Evolutionary conservation across 2,113 vertebrate genomes (phyloP).

Genomic region (Mesitornis unicolor): DNA sequence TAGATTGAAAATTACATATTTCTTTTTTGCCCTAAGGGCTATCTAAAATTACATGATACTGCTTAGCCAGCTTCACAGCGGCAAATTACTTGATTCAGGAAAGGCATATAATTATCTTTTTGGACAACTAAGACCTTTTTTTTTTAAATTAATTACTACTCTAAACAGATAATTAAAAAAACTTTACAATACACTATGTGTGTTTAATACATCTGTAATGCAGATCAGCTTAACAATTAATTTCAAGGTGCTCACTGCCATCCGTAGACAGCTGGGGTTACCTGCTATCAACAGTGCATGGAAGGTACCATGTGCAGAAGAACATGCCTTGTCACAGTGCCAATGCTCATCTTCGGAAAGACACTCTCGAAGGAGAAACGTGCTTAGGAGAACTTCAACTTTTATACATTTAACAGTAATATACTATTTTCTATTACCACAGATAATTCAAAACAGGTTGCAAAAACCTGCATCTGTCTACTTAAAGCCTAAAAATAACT

Average conservation of each 20-base stretch:
- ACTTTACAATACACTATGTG: background rate
- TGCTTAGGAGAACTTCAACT: background rate
- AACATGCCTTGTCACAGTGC: background rate
- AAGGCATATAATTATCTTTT: background rate
- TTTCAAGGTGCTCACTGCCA: background rate
- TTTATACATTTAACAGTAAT: background rate
- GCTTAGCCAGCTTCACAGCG: background rate
- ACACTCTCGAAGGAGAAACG: background rate
- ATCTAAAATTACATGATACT: background rate
- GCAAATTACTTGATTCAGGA: background rate
- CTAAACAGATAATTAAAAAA: background rate
- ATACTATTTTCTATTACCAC: background rate
- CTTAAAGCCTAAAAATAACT: background rate
- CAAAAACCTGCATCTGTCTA: background rate
- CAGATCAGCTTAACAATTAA: background rate
- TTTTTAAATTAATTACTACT: background rate
- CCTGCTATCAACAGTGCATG: background rate
- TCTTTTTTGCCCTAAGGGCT: background rate
- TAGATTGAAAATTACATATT: background rate
- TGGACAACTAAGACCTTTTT: background rate
- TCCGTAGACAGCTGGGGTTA: background rate
- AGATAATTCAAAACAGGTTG: constrained; percentile 6
- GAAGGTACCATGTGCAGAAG: background rate
- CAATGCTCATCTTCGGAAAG: background rate
- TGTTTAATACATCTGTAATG: background rate